These are phyloP conservation scores for Clarias macrocephalus DNA, from an alignment of 2,113 vertebrate species.

Conservation along the genomic window DNA sequence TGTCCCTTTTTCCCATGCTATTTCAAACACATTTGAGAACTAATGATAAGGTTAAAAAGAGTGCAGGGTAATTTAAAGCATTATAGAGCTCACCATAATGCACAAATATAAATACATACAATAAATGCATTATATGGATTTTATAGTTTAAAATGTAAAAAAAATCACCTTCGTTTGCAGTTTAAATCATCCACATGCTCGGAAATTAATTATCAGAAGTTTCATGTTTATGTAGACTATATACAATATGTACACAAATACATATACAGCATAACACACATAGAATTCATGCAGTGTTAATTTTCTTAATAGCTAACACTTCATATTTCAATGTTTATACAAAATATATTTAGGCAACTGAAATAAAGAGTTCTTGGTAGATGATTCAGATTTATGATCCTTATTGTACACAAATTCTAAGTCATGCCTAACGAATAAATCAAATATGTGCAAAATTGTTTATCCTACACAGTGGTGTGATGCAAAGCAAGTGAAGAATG, in stretches of 20 bases:
- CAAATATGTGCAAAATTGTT: conserved; percentile 9
- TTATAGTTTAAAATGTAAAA: neutral
- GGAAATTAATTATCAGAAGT: neutral
- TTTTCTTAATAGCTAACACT: neutral
- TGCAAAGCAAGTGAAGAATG: conserved; percentile 9
- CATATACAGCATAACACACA: neutral
- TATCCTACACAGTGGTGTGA: neutral
- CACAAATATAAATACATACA: neutral
- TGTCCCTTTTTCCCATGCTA: neutral
- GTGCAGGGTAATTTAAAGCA: neutral
- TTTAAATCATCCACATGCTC: neutral
- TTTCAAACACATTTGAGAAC: neutral
- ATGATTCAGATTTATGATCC: neutral
- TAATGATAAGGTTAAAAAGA: neutral
- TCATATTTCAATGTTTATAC: neutral
- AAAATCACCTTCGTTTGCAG: neutral
- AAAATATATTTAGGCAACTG: neutral
- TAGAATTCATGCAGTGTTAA: neutral
- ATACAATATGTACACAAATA: neutral
- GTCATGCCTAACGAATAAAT: conserved; percentile 21
- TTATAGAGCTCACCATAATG: neutral
- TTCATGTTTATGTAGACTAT: neutral
- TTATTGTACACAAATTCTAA: neutral
- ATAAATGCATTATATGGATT: neutral
- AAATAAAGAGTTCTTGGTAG: neutral